Evolutionary conservation across 2,113 vertebrate species (phyloP).

Genomic region (Alaudala cheleensis): DNA sequence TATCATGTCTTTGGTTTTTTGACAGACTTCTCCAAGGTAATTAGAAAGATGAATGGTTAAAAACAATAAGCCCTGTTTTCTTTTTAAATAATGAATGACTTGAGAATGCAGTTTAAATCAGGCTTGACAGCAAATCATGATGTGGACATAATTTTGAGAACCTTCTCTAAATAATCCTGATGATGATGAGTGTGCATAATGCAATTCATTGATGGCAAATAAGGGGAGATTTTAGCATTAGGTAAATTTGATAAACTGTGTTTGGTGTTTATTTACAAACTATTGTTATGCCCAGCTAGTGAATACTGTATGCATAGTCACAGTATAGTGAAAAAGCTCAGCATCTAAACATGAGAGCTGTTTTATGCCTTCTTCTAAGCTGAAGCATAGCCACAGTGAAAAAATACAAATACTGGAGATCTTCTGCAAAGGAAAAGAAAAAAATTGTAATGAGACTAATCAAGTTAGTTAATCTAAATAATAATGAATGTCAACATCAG

Average conservation of each 20-base stretch:
- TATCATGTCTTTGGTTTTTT: neutral
- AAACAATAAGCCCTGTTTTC: neutral
- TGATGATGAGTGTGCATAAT: neutral
- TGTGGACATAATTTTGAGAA: neutral
- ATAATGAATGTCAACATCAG: neutral
- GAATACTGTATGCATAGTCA: neutral
- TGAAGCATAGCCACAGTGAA: neutral
- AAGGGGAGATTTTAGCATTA: neutral
- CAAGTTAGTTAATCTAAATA: neutral
- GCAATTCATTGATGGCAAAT: neutral
- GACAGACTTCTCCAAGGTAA: neutral
- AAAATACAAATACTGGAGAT: neutral
- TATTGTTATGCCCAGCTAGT: neutral
- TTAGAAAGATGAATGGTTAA: neutral
- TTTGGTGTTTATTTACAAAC: neutral
- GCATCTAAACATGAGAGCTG: neutral
- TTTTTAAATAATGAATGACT: neutral
- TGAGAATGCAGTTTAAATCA: neutral
- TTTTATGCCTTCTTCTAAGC: neutral
- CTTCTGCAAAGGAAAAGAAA: neutral
- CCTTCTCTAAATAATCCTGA: neutral
- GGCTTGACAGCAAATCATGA: neutral
- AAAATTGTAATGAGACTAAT: neutral
- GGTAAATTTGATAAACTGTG: neutral
- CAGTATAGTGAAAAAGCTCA: neutral